Evolutionary conservation across 2,113 vertebrate genomes (phyloP), one percentile per base, ranked within the genome.

Genomic region (Corythoichthys haematopterus): DNA sequence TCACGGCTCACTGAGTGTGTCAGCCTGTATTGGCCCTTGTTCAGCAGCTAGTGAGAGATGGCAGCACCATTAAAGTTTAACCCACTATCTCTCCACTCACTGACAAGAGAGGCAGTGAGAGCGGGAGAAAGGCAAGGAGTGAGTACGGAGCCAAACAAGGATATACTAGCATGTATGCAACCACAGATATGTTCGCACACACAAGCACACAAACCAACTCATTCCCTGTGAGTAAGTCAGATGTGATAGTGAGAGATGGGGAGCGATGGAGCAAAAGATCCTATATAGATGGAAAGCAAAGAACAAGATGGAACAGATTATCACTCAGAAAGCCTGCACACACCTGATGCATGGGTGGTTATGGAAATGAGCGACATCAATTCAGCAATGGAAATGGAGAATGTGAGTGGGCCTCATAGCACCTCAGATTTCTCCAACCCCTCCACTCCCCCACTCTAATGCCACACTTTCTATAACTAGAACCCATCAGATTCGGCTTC

Each of bases 61-160:
- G 88, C 90, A 91, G 88, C 81, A 74, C 82, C 85, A 92, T 91
- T 88, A 91, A 91, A 91, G 81, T 90, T 90, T 91, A 90, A 91
- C 88, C 80, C 84, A 78, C 84, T 84, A 85, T 89, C 85, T 86
- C 80, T 80, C 85, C 78, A 79, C 82, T 84, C 71, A 57, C 79
- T 70, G 83, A 80, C 76, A 76, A 85, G 76, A 52, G 47, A 57
- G 64, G 45, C 3, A 40, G 58, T 1, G 12, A 12, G 58, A 20
- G 35, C 4, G 36, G 61, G 70, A 57, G 76, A 74, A 67, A 40
- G 65, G 66, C 66, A 76, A 68, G 77, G 77, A 77, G 55, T 77
- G 71, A 56, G 74, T 56, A 60, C 66, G 70, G 69, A 74, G 64
- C 64, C 78, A 66, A 74, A 70, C 74, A 64, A 65, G 57, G 67